A percentile compares a stretch with the other conserved stretches of the same genome.
Conservation (phyloP, 2,888 invertebrate species). For the Hirtodrosophila histrioides region DNA sequence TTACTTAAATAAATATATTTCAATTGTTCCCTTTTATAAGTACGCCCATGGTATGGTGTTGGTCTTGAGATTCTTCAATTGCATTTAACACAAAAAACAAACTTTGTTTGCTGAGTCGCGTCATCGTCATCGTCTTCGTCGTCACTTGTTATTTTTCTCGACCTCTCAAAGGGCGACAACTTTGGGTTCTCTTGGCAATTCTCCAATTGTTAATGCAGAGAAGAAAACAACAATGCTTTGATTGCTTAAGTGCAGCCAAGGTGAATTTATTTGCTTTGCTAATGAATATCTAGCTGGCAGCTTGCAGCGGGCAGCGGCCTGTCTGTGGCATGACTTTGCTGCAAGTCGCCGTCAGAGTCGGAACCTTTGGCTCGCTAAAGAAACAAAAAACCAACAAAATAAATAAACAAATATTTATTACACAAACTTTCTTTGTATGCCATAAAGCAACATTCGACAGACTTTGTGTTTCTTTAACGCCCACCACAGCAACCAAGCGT, state of each 20-base stretch:
- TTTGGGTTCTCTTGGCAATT: constrained; percentile 22
- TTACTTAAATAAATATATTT: too few relatives aligned
- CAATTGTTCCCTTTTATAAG: too few relatives aligned
- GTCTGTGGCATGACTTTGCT: constrained; percentile 26
- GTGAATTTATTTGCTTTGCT: constrained; percentile 50
- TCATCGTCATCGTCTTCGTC: constrained; percentile 30
- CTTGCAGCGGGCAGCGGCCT: neutral
- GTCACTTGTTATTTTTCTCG: constrained; percentile 41
- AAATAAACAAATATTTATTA: constrained; percentile 34
- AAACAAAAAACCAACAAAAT: too few relatives aligned
- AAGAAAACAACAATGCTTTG: constrained; percentile 28
- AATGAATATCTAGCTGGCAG: constrained; percentile 42
- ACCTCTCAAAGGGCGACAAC: constrained; percentile 10
- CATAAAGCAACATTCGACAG: constrained; percentile 16
- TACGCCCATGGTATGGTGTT: constrained; percentile 4
- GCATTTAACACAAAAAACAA: constrained; percentile 31
- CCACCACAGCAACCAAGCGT: constrained; percentile 41
- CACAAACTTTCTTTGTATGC: constrained; percentile 54
- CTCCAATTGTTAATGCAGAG: constrained; percentile 6
- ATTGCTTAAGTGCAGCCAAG: constrained; percentile 50
- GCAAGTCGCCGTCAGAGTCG: constrained; percentile 4
- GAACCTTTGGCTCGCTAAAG: neutral
- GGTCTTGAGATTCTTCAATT: constrained; percentile 42
- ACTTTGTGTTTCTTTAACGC: constrained; percentile 36
- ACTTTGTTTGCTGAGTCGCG: constrained; percentile 10